phyloP scores from a whole-genome alignment of 2,888 invertebrate species.

The Lepidocyrtinus sp. region DNA sequence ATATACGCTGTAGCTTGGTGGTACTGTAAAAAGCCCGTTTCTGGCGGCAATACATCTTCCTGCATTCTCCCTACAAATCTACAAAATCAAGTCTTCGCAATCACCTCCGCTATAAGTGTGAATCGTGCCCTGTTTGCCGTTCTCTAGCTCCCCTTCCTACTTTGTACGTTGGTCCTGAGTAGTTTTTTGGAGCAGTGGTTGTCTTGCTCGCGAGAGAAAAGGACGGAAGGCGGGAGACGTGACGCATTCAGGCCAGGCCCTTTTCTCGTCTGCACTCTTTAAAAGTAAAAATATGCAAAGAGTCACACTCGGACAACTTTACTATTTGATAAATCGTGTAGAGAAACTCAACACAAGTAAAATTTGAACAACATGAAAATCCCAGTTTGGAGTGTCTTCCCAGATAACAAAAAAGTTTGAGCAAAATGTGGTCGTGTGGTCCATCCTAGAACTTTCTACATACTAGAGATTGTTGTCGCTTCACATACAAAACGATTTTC shows the following conservation, averaged over 20 bases:
- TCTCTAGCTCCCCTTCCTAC: background rate
- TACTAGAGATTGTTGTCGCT: background rate
- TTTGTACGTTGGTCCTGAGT: slow-evolving; percentile 2
- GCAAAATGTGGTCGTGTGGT: background rate
- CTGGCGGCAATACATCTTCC: background rate
- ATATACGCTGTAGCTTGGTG: background rate
- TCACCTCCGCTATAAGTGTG: slow-evolving; percentile 15
- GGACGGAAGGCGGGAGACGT: slow-evolving; percentile 21
- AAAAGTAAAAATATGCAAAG: slow-evolving; percentile 14
- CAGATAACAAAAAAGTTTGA: background rate
- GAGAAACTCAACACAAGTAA: too few species aligned
- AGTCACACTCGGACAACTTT: slow-evolving; percentile 18
- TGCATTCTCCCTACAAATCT: slow-evolving; percentile 1
- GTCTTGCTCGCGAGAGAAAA: slow-evolving; percentile 20
- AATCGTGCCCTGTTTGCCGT: slow-evolving; percentile 18
- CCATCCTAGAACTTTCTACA: background rate
- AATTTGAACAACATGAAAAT: slow-evolving; percentile 11
- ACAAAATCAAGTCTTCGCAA: slow-evolving; percentile 6
- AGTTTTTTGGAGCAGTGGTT: slow-evolving; percentile 14
- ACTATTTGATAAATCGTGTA: slow-evolving; percentile 13
- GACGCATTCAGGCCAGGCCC: slow-evolving; percentile 20
- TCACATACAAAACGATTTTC: slow-evolving; percentile 4
- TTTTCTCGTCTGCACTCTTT: slow-evolving; percentile 20
- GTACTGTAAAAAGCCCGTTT: background rate
- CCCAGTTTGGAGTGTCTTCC: slow-evolving; percentile 1